Evolutionary conservation across 2,113 vertebrate species (phyloP).

Genomic region (Pterocles burchelli): DNA sequence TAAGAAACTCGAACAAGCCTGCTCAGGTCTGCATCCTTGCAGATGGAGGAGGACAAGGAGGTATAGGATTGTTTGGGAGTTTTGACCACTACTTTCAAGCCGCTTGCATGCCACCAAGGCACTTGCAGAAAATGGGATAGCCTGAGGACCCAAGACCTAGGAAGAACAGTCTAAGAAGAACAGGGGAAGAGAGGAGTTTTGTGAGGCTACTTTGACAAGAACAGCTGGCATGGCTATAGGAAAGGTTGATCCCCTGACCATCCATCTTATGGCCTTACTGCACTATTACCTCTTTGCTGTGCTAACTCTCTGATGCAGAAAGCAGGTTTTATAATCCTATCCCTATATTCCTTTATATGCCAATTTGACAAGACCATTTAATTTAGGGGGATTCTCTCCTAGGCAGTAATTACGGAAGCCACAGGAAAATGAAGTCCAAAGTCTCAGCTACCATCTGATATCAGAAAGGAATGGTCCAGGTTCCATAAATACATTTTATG

Average conservation of each 20-base stretch:
- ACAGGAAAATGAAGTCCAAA: neutral
- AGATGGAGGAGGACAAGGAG: neutral
- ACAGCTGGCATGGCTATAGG: neutral
- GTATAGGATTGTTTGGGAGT: accelerated
- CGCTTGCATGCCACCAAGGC: neutral
- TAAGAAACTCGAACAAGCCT: neutral
- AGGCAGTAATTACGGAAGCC: accelerated
- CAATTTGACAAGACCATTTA: neutral
- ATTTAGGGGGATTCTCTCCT: neutral
- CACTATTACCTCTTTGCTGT: neutral
- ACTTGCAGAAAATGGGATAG: neutral
- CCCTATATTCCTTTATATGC: neutral
- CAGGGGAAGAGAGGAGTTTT: neutral
- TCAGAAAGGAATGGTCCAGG: neutral
- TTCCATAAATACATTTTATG: neutral
- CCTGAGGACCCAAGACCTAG: neutral
- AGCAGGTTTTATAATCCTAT: neutral
- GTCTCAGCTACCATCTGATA: neutral
- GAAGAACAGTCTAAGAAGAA: neutral
- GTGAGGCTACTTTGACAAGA: neutral
- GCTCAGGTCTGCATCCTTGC: neutral
- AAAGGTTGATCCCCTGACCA: neutral
- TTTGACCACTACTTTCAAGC: neutral
- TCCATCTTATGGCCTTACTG: neutral
- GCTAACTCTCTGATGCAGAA: neutral